Evolutionary conservation across 2,888 invertebrate genomes (phyloP).

Genomic region (Harmothoe impar): DNA sequence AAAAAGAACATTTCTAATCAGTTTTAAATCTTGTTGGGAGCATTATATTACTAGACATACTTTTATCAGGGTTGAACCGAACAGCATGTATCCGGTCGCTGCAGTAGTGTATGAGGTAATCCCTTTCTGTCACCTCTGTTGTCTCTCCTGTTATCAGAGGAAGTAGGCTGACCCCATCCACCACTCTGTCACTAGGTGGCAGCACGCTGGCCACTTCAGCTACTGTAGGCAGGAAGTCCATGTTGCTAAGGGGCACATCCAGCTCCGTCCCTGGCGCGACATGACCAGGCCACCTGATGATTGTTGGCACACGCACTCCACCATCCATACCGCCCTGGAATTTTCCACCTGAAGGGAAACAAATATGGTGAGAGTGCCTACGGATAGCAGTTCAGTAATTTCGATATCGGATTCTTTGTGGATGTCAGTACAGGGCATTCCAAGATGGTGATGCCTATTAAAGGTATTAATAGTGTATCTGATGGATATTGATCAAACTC

Average conservation of each 20-base stretch:
- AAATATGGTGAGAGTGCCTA: neutral
- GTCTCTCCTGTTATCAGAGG: constrained; percentile 76
- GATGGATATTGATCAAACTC: no score
- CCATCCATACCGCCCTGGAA: constrained; percentile 81
- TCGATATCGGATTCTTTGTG: no score
- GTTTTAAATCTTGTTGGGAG: no score
- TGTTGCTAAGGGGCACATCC: constrained; percentile 78
- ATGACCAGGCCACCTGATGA: constrained; percentile 79
- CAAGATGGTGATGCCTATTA: no score
- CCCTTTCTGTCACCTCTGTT: constrained; percentile 73
- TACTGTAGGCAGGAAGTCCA: constrained; percentile 83
- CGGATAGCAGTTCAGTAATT: no score
- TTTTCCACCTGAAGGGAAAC: constrained; percentile 77
- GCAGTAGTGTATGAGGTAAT: constrained; percentile 83
- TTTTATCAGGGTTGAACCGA: constrained; percentile 73
- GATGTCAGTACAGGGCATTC: no score
- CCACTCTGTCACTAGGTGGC: constrained; percentile 73
- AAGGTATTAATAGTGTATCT: no score
- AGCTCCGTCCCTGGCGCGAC: constrained; percentile 74
- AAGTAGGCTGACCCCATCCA: constrained; percentile 81
- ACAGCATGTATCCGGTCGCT: constrained; percentile 76
- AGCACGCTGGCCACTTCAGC: constrained; percentile 73
- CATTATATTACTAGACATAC: constrained; percentile 42
- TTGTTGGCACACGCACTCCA: constrained; percentile 82
- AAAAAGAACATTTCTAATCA: no score